These are phyloP conservation scores for Onychomys arenicola DNA, from an alignment of 2,797 vertebrate genomes.

Conservation along the genomic window DNA sequence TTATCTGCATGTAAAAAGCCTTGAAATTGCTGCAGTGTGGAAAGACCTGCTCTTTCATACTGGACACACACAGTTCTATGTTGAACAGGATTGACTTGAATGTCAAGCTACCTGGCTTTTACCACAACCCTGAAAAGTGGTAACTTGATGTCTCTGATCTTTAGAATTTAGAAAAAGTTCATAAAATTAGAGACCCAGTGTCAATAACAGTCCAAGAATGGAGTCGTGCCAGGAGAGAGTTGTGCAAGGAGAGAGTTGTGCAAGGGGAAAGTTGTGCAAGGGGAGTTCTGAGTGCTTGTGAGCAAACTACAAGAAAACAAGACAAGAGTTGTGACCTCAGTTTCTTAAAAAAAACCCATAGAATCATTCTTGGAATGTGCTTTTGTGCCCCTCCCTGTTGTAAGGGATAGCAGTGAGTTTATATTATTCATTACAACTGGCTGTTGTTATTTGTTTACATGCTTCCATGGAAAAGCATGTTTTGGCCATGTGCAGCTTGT, in stretches of 20 bases:
- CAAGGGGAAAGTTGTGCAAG: no score
- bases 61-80: neutral
- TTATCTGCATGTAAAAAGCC: neutral
- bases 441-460: no score
- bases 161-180: neutral
- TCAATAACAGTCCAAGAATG: neutral
- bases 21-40: neutral
- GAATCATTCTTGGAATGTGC: neutral
- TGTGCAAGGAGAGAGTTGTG: no score
- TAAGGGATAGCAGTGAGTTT: neutral
- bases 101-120: neutral
- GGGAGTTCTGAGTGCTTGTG: neutral
- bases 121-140: neutral
- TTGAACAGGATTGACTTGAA: neutral
- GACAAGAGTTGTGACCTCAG: neutral
- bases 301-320: neutral
- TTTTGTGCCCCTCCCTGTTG: neutral
- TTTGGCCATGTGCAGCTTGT: neutral
- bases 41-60: neutral
- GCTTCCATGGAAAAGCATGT: neutral
- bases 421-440: neutral
- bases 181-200: neutral
- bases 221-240: neutral
- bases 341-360: neutral
- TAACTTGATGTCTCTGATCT: neutral